Evolutionary conservation across 2,113 vertebrate species (phyloP), one percentile per base, ranked within the genome.

Genomic region (Mus musculus): DNA sequence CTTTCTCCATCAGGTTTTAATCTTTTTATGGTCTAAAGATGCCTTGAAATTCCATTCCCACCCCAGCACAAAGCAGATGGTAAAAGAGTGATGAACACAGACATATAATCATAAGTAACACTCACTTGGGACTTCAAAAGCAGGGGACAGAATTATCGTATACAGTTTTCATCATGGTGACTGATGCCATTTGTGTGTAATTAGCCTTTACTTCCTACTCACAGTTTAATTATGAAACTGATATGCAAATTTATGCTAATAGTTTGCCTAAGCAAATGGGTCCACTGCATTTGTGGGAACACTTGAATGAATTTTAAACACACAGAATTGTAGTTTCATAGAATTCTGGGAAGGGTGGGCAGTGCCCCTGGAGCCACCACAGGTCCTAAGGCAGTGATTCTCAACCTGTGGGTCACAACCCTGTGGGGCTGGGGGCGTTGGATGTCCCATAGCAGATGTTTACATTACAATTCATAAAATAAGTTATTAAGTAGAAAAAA

Each of bases 211-310:
- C 71, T 84, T 93, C 81, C 93, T 75, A 78, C 77, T 95, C 49
- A n/a, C 59, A 87, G 92, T 93, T 97, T 95, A 95, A 91, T 95
- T 86, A 67, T 54, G 76, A 95, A 90, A 96, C 49, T 16, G 56
- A 88, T 91, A 95, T 90, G 93, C 88, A 97, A 97, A 97, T 69
- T 0, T 87, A 89, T 92, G 95, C 65, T 88, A 80, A 97, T 84
- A 4, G 28, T 1, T 69, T 5, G 71, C 67, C 72, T 33, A 90
- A 67, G 49, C 61, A 81, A 93, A 96, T 86, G 77, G 96, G 96
- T 6, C 76, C 80, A 28, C 1, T 52, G 80, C 95, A 28, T 87
- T 93, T 78, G 81, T 81, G 73, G 94, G 92, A 95, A n/a, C 72
- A 81, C 75, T 90, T 20, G 28, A 46, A 90, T 86, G 73, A 26